Percentiles rank a stretch among this genome's conserved stretches.
phyloP scores from a whole-genome alignment of 2,888 invertebrate species.

The Leptothorax acervorum region DNA sequence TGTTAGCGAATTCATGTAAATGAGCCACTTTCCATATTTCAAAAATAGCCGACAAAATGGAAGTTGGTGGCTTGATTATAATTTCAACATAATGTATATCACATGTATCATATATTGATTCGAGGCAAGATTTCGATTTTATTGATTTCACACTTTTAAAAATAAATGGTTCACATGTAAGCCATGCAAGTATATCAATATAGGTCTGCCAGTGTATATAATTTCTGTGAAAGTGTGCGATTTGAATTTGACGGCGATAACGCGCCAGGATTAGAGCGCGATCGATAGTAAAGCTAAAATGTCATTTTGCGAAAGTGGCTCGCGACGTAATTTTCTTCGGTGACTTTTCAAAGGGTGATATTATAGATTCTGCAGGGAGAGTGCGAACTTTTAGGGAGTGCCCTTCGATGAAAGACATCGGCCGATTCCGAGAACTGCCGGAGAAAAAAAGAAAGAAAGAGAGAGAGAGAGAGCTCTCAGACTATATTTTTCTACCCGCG shows the following conservation, averaged over 20 bases:
- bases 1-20: neutral
- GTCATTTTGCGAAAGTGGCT: conserved; percentile 32
- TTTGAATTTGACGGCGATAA: conserved; percentile 37
- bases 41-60: conserved; percentile 10
- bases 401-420: conserved; percentile 36
- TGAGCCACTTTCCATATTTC: neutral
- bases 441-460: neutral
- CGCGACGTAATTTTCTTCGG: conserved; percentile 22
- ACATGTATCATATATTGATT: conserved; percentile 1
- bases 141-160: neutral
- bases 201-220: neutral
- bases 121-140: neutral
- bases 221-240: neutral
- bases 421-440: conserved; percentile 30
- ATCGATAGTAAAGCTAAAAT: conserved; percentile 29
- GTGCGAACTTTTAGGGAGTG: conserved; percentile 39
- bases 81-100: conserved; percentile 5
- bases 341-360: neutral
- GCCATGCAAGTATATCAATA: neutral
- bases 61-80: neutral
- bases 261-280: conserved; percentile 39
- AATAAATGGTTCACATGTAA: conserved; percentile 4
- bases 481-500: conserved; percentile 24
- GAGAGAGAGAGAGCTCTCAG: neutral
- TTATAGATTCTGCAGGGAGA: conserved; percentile 27